Evolutionary conservation across 2,113 vertebrate genomes (phyloP).

Genomic region (zebrafish (Danio rerio)): DNA sequence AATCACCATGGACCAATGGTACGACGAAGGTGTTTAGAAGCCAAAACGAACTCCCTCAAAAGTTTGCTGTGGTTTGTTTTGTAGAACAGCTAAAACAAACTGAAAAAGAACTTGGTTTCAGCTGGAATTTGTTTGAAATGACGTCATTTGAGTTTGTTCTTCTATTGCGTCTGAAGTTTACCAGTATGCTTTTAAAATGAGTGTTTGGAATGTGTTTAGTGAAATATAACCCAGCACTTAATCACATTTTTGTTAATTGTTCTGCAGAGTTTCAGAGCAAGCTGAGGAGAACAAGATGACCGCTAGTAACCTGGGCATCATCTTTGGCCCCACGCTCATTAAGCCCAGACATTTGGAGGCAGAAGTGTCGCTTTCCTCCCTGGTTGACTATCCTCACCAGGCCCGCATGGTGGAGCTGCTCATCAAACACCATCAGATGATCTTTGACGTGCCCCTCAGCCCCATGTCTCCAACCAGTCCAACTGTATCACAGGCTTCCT

Average conservation of each 20-base stretch:
- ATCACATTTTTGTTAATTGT: background rate
- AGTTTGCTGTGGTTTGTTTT: no score
- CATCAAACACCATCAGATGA: conserved; percentile 83
- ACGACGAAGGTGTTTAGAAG: no score
- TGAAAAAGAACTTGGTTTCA: no score
- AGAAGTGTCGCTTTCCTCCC: conserved; percentile 90
- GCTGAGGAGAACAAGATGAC: conserved; percentile 98
- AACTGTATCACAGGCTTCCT: conserved; percentile 64
- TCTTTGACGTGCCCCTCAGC: conserved; percentile 82
- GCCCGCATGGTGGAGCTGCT: conserved; percentile 91
- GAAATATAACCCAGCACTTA: background rate
- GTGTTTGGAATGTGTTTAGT: no score
- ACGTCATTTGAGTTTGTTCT: no score
- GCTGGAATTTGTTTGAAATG: no score
- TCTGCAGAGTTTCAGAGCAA: conserved; percentile 85
- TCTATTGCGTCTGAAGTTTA: no score
- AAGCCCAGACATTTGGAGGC: conserved; percentile 88
- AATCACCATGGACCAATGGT: no score
- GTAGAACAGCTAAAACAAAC: no score
- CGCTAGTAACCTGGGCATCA: conserved; percentile 93
- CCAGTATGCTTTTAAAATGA: no score
- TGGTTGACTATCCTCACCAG: conserved; percentile 95
- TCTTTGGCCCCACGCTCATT: conserved; percentile 94
- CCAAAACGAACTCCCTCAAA: no score
- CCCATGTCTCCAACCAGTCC: conserved; percentile 61